Percentiles rank a stretch among this genome's conserved stretches.
phyloP scores from a whole-genome alignment of 1,140 invertebrate genomes.

The Lordiphosa clarofinis region DNA sequence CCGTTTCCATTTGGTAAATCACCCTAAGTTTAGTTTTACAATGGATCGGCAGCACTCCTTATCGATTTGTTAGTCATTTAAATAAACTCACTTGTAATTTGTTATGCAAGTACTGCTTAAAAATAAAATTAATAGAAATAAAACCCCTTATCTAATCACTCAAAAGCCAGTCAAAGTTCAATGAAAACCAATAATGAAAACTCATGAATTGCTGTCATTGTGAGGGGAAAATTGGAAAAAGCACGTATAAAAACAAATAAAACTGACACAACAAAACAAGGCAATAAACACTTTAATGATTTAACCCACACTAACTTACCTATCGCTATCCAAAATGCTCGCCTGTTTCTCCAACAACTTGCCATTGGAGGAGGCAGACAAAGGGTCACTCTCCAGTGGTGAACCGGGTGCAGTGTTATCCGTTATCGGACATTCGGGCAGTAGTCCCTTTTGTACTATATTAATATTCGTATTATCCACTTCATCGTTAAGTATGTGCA shows the following conservation, averaged over 20 bases:
- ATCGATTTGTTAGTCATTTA: too few relatives aligned
- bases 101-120: too few relatives aligned
- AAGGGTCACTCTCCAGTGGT: slow-evolving; percentile 13
- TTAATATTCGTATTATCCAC: slow-evolving; percentile 24
- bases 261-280: slow-evolving; percentile 2
- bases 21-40: too few relatives aligned
- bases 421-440: slow-evolving; percentile 11
- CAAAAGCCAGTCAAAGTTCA: slow-evolving; percentile 16
- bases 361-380: slow-evolving; percentile 39
- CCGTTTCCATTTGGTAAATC: too few relatives aligned
- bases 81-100: too few relatives aligned
- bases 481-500: slow-evolving; percentile 47
- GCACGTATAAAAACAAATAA: slow-evolving; percentile 13
- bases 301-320: slow-evolving; percentile 36
- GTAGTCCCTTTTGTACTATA: slow-evolving; percentile 18
- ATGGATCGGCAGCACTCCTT: too few relatives aligned
- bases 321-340: slow-evolving; percentile 63
- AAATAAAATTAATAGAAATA: too few relatives aligned
- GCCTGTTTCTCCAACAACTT: slow-evolving; percentile 67
- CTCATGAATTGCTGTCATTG: slow-evolving; percentile 32
- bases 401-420: slow-evolving; percentile 4
- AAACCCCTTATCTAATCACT: slow-evolving; percentile 46
- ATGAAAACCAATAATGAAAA: slow-evolving; percentile 6
- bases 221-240: neutral
- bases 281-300: too few relatives aligned